Percentiles rank a stretch among this genome's conserved stretches.
These are phyloP conservation scores for Semotilus atromaculatus DNA, from an alignment of 2,797 vertebrate genomes.

Conservation along the genomic window DNA sequence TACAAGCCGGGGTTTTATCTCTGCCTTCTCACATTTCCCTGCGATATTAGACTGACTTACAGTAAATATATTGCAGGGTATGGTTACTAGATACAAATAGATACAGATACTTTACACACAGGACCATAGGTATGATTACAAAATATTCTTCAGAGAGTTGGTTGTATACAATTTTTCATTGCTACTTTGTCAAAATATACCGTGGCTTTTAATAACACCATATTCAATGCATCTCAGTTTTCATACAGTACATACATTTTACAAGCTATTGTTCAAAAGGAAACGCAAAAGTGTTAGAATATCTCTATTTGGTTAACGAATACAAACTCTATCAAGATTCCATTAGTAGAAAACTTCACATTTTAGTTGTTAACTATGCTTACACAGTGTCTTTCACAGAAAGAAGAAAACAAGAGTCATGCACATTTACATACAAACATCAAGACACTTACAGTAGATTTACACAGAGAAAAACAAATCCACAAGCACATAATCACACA, in stretches of 20 bases:
- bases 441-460: slow-evolving; percentile 60
- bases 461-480: slow-evolving; percentile 56
- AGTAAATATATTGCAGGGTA: background rate
- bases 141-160: background rate
- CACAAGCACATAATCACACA: slow-evolving; percentile 56
- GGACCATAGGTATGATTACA: background rate
- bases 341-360: slow-evolving; percentile 81
- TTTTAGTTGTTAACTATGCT: slow-evolving; percentile 79
- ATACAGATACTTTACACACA: no score
- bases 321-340: slow-evolving; percentile 59
- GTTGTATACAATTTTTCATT: background rate
- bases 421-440: slow-evolving; percentile 55
- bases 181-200: background rate
- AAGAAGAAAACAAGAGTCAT: slow-evolving; percentile 83
- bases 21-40: slow-evolving; percentile 24
- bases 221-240: slow-evolving; percentile 17
- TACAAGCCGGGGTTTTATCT: slow-evolving; percentile 21
- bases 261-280: slow-evolving; percentile 51
- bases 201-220: slow-evolving; percentile 27
- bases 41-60: background rate
- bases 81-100: background rate
- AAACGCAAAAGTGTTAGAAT: slow-evolving; percentile 45
- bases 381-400: slow-evolving; percentile 93
- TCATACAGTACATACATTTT: slow-evolving; percentile 32
- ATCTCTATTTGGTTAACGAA: slow-evolving; percentile 74